A percentile compares a stretch with the other conserved stretches of the same genome.
phyloP scores from a whole-genome alignment of 2,113 vertebrate species.

The Camelus dromedarius region DNA sequence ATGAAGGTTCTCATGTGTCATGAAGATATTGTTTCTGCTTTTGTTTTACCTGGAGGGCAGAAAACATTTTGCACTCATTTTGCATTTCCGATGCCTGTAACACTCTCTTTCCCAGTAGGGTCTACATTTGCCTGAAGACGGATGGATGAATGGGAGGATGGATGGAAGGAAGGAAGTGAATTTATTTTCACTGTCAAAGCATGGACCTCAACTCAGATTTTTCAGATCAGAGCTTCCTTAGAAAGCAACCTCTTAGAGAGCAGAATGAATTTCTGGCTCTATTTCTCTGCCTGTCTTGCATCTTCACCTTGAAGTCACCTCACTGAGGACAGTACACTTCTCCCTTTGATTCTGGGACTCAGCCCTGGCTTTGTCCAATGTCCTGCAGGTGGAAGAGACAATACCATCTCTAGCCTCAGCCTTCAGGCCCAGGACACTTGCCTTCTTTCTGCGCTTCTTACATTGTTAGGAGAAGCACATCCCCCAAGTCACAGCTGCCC shows the following conservation, averaged over 20 bases:
- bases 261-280: not conserved
- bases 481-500: not conserved
- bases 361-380: not conserved
- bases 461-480: not conserved
- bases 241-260: not conserved
- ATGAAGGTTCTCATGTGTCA: not conserved
- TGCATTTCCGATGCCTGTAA: not conserved
- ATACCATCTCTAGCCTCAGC: not conserved
- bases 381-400: not conserved
- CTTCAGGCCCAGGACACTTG: not conserved
- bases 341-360: not conserved
- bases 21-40: constrained; percentile 16
- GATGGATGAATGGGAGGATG: not conserved
- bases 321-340: not conserved
- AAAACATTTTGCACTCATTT: constrained; percentile 38
- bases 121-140: not conserved
- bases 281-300: not conserved
- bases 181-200: constrained; percentile 5
- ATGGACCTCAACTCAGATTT: not conserved
- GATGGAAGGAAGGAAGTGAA: not conserved
- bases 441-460: not conserved
- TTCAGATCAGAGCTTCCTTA: not conserved
- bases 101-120: not conserved
- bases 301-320: not conserved
- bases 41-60: not conserved